These are phyloP conservation scores for Aptenodytes forsteri DNA, from an alignment of 2,113 vertebrate species.

Conservation along the genomic window DNA sequence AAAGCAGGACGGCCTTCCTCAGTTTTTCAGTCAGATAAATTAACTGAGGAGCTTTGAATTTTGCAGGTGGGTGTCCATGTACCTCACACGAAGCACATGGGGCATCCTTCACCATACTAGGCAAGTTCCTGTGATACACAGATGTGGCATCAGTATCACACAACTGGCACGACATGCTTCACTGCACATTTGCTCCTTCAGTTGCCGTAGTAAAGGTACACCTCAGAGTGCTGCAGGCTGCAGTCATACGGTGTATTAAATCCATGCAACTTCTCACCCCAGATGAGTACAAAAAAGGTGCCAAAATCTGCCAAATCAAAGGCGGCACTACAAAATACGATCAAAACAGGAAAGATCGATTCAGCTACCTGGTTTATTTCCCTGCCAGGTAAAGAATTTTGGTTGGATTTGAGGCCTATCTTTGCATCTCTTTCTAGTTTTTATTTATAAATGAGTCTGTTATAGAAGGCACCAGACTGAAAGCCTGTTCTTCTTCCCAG, in stretches of 20 bases:
- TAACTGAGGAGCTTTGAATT: neutral
- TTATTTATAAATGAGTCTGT: neutral
- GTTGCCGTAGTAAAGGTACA: neutral
- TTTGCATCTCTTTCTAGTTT: neutral
- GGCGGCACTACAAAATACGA: neutral
- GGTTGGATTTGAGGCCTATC: neutral
- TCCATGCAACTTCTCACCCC: neutral
- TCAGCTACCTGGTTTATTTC: neutral
- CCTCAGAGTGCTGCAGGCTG: neutral
- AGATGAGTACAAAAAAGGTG: neutral
- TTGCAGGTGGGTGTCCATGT: neutral
- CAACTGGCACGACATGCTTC: neutral
- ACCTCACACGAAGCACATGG: rapidly evolving
- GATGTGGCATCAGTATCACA: neutral
- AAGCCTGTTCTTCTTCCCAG: rapidly evolving
- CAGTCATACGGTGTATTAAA: neutral
- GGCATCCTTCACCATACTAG: neutral
- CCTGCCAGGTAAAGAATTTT: neutral
- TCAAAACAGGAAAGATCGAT: neutral
- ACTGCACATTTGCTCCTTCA: neutral
- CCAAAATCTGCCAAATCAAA: neutral
- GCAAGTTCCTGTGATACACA: rapidly evolving
- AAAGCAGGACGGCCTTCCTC: neutral
- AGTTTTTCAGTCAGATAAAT: neutral
- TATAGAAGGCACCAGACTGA: neutral